Base-by-base conservation (phyloP, 2,888 invertebrate species). In the Eilema sororculum region DNA sequence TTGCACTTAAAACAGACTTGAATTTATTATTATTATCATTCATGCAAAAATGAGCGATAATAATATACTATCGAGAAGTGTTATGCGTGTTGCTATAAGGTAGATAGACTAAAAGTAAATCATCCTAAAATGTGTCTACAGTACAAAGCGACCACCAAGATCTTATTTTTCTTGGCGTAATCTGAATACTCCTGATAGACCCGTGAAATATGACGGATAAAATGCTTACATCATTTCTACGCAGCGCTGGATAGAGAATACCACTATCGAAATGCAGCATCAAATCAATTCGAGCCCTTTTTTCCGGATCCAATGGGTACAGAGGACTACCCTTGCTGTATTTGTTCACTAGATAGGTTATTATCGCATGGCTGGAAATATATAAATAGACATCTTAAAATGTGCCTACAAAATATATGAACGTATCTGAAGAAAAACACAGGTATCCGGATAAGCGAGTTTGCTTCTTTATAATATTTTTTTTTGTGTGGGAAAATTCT, bases 301-400 rank as follows among this genome's bases (percentile, higher is more conserved):
- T 87, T 75, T 93, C 89, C 0, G 92, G 89, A 63, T 96, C 95
- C 30, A 84, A 90, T 0, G 96, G 96, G 79, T 96, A 96, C 2
- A 97, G 86, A 6, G 91, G 84, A 70, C 96, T 95, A 63, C 93
- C 91, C 57, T 93, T 91, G 12, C 93, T 96, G 78, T 96, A 96
- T 85, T 96, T 96, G 68, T 92, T 95, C 4, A 96, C 93, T 76
- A 97, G 88, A 87, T 97, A 97, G 1, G 93, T 86, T 68, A 91
- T 89, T 68, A 97, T 97, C 0, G 96, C 96, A 78, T 96, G 96
- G 65, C 96, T 96, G 88, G 94, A 96, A 78, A 59, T 5, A 58
- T 13, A 57, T 4, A 24, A 46, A 46, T 20, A 16, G 1, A 5
- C 20, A 20, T 16, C 16, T 46, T 46, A 46, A 5, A 20, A 46